These are phyloP conservation scores for Clarias pachynema DNA, from an alignment of 2,797 vertebrate species.

Conservation along the genomic window DNA sequence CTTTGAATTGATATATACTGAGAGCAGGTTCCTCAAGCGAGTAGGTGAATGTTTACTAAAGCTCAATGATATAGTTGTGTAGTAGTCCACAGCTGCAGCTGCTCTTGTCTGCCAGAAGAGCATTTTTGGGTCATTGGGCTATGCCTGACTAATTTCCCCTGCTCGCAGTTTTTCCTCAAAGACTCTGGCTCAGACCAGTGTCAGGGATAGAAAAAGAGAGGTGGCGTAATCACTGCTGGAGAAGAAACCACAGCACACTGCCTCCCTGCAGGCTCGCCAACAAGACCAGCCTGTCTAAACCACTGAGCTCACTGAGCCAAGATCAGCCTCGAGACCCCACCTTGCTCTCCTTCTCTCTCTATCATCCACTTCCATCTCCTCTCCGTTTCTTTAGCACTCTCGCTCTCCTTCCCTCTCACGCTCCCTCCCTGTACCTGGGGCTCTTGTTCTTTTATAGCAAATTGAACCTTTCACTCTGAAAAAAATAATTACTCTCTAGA, in stretches of 20 bases:
- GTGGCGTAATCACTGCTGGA: conserved; percentile 67
- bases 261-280: conserved; percentile 54
- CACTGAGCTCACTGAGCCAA: conserved; percentile 59
- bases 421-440: conserved; percentile 73
- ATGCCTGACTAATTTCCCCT: conserved; percentile 25
- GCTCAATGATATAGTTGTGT: background rate
- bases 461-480: conserved; percentile 88
- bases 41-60: background rate
- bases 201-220: conserved; percentile 47
- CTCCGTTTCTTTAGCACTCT: background rate
- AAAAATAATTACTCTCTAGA: conserved; percentile 90
- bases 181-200: conserved; percentile 40
- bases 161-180: conserved; percentile 14
- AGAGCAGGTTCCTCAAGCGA: background rate
- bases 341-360: conserved; percentile 57
- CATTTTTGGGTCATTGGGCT: conserved; percentile 43
- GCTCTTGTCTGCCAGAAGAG: conserved; percentile 3
- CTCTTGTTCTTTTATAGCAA: conserved; percentile 90
- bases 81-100: background rate
- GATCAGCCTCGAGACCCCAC: conserved; percentile 60
- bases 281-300: conserved; percentile 70
- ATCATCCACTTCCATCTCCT: conserved; percentile 23
- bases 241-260: conserved; percentile 45
- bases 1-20: background rate
- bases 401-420: conserved; percentile 47